Conservation (phyloP, 2,888 invertebrate genomes). For the Pyrocoelia pectoralis region DNA sequence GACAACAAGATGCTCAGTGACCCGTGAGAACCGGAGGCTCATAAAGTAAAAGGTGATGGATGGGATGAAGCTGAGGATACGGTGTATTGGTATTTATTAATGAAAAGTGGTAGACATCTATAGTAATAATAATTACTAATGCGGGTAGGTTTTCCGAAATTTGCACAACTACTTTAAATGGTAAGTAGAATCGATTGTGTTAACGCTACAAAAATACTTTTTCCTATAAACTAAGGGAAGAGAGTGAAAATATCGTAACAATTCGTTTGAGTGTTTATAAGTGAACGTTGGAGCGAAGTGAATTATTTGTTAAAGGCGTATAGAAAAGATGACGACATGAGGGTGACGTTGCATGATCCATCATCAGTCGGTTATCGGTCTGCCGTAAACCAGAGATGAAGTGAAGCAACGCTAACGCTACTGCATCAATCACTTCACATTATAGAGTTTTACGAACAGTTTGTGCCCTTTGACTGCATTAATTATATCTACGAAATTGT, state of each 20-base stretch:
- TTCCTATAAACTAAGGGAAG: not conserved
- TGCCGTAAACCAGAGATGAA: constrained; percentile 47
- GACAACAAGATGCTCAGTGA: no score
- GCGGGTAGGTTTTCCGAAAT: no score
- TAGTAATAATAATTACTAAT: no score
- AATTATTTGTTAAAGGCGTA: constrained; percentile 32
- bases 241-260: not conserved
- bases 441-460: constrained; percentile 26
- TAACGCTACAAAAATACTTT: no score
- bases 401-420: constrained; percentile 42
- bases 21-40: no score
- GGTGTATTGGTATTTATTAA: no score
- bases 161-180: no score
- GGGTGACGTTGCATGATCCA: constrained; percentile 37
- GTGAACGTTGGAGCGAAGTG: constrained; percentile 3
- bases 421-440: constrained; percentile 48
- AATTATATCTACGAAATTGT: constrained; percentile 14
- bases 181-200: no score
- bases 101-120: no score
- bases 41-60: no score
- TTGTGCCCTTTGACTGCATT: constrained; percentile 26
- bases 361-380: constrained; percentile 42
- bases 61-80: no score
- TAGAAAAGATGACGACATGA: constrained; percentile 31
- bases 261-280: not conserved